phyloP scores from a whole-genome alignment of 35 echinoderm and acorn worm species.

The Chiridota heheva region DNA sequence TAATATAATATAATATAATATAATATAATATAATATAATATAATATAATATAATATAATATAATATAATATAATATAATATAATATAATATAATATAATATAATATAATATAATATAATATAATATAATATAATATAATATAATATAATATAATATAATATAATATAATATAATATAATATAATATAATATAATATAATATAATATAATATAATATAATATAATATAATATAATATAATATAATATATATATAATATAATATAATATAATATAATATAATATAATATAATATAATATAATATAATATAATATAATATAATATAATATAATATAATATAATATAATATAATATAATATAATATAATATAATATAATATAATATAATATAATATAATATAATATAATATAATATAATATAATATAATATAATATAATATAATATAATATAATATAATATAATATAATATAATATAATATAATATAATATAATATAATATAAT shows the following conservation, averaged over 20 bases:
- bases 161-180: constrained; percentile 11
- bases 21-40: constrained; percentile 4
- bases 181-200: constrained; percentile 11
- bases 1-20: constrained; percentile 11
- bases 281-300: neutral
- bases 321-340: constrained; percentile 11
- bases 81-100: constrained; percentile 11
- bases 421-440: neutral
- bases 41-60: constrained; percentile 11
- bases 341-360: neutral
- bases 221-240: neutral
- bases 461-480: constrained; percentile 11
- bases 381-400: neutral
- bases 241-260: no score
- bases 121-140: constrained; percentile 11
- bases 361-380: neutral
- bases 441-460: neutral
- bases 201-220: constrained; percentile 4
- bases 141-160: no score
- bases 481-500: constrained; percentile 4
- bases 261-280: neutral
- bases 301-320: constrained; percentile 5
- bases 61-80: constrained; percentile 11
- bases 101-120: constrained; percentile 4
- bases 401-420: neutral